A percentile compares a stretch with the other conserved stretches of the same genome.
Evolutionary conservation across 1,140 invertebrate species (phyloP).

Genomic region (Condylostylus longicornis): DNA sequence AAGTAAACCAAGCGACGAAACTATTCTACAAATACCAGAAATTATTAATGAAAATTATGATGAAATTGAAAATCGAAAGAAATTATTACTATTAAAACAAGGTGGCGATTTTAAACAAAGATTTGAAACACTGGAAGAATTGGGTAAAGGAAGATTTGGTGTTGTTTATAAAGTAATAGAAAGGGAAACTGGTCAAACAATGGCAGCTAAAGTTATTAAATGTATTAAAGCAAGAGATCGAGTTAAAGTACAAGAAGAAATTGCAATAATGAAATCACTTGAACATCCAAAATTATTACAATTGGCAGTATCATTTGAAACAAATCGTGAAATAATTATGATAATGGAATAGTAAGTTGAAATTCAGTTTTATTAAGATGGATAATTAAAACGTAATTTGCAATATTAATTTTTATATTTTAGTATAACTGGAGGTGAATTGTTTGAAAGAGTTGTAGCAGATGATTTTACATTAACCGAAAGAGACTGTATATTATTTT

Average conservation of each 20-base stretch:
- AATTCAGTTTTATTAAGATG: not conserved
- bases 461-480: conserved; percentile 87
- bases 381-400: conserved; percentile 7
- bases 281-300: conserved; percentile 81
- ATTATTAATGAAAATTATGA: not conserved
- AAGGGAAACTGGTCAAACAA: conserved; percentile 46
- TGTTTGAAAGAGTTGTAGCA: conserved; percentile 81
- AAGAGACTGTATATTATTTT: conserved; percentile 77
- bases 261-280: conserved; percentile 80
- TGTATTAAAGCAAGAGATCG: conserved; percentile 67
- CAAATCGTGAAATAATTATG: conserved; percentile 72
- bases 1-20: conserved; percentile 31
- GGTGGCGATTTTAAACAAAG: conserved; percentile 41
- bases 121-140: conserved; percentile 51
- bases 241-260: conserved; percentile 75
- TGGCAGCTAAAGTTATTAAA: conserved; percentile 85
- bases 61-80: not conserved
- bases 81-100: too few relatives aligned
- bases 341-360: conserved; percentile 87
- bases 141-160: conserved; percentile 72
- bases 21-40: conserved; percentile 14
- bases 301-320: conserved; percentile 75
- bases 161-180: conserved; percentile 61
- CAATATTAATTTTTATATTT: conserved; percentile 7
- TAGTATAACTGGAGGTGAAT: conserved; percentile 80